phyloP scores from a whole-genome alignment of 2,797 vertebrate genomes.

The Astyanax mexicanus region DNA sequence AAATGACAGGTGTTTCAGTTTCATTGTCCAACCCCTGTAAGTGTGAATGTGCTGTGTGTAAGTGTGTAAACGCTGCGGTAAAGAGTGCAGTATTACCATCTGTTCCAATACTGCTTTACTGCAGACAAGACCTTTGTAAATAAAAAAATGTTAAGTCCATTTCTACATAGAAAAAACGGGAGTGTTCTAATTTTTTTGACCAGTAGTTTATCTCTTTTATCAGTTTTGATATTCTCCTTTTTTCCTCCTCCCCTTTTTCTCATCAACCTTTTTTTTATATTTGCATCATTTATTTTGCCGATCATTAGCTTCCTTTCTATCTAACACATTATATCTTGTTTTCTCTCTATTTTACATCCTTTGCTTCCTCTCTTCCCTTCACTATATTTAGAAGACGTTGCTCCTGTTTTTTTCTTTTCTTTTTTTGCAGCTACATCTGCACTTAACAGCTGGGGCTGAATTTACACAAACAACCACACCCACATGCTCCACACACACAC shows the following conservation, averaged over 20 bases:
- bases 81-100: too few relatives aligned
- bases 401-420: slow-evolving; percentile 67
- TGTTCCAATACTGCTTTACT: too few relatives aligned
- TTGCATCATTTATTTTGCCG: slow-evolving; percentile 20
- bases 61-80: too few relatives aligned
- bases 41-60: too few relatives aligned
- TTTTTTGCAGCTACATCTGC: slow-evolving; percentile 73
- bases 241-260: slow-evolving; percentile 23
- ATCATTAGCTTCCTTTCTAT: slow-evolving; percentile 16
- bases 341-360: slow-evolving; percentile 23
- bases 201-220: not conserved
- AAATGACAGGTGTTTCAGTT: too few relatives aligned
- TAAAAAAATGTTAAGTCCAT: too few relatives aligned
- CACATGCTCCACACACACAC: slow-evolving; percentile 30
- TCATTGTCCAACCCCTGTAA: too few relatives aligned
- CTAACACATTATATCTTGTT: too few relatives aligned
- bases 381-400: slow-evolving; percentile 74
- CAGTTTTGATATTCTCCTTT: slow-evolving; percentile 23
- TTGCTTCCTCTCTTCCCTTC: slow-evolving; percentile 36
- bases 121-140: too few relatives aligned
- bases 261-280: slow-evolving; percentile 22
- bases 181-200: too few relatives aligned
- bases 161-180: too few relatives aligned
- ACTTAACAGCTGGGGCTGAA: slow-evolving; percentile 73
- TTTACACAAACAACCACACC: slow-evolving; percentile 59